Conservation (phyloP, 37 sponge, comb jelly and placozoan genomes). For the Bolinopsis microptera region DNA sequence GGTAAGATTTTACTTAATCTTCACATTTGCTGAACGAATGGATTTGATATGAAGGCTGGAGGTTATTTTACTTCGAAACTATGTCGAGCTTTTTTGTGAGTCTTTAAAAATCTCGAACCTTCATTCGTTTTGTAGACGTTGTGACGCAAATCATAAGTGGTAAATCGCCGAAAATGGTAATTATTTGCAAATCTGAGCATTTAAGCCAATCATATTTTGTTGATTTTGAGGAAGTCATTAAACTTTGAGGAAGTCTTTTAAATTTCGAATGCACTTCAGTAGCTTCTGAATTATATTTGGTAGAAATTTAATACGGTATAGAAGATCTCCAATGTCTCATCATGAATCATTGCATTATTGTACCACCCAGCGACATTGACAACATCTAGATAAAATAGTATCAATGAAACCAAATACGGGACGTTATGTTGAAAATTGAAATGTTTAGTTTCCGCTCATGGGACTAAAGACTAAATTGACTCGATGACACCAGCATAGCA, state of each 20-base stretch:
- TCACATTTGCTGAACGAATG: background rate
- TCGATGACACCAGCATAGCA: background rate
- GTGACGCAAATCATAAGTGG: too few relatives aligned
- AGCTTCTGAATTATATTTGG: background rate
- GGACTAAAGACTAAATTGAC: background rate
- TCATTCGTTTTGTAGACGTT: too few relatives aligned
- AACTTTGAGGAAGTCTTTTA: background rate
- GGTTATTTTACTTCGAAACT: too few relatives aligned
- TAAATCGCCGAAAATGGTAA: too few relatives aligned
- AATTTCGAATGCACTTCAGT: background rate
- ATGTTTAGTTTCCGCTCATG: background rate
- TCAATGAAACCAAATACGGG: background rate
- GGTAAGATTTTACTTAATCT: conserved; percentile 16
- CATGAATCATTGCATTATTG: background rate
- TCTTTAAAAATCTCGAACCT: too few relatives aligned
- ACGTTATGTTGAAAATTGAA: background rate
- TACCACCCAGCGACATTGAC: background rate
- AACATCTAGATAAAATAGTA: background rate
- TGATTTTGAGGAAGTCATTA: too few relatives aligned
- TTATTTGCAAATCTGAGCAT: too few relatives aligned
- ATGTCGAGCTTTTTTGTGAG: too few relatives aligned
- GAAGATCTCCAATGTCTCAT: background rate
- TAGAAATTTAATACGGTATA: background rate
- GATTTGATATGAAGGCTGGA: too few relatives aligned
- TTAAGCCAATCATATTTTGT: too few relatives aligned